Evolutionary conservation across 2,888 invertebrate genomes (phyloP).

Genomic region (Tipula lateralis): DNA sequence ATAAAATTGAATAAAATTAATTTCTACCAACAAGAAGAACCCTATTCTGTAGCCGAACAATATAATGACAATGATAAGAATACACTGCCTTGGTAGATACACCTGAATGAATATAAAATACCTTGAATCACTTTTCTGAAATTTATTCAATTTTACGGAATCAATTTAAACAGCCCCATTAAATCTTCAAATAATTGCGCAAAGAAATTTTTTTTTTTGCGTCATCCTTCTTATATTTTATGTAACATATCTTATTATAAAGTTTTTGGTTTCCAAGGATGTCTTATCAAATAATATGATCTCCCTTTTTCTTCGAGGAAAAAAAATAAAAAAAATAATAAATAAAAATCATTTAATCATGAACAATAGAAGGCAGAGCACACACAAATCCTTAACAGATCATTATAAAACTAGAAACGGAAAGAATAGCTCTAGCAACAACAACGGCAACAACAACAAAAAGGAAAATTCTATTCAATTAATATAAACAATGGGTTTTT

Average conservation of each 20-base stretch:
- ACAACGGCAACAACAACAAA: not conserved
- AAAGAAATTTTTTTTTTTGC: not conserved
- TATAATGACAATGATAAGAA: not conserved
- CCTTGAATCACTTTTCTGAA: not conserved
- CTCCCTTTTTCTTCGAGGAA: not conserved
- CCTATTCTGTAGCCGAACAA: not conserved
- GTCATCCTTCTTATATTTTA: not conserved
- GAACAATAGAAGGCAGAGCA: conserved; percentile 9
- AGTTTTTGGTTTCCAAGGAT: not conserved
- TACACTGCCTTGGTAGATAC: not conserved
- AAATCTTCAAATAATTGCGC: not conserved
- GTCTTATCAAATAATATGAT: conserved; percentile 19
- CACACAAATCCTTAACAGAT: conserved; percentile 13
- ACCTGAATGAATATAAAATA: not conserved
- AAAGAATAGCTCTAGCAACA: not conserved
- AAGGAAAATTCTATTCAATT: not conserved
- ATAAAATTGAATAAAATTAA: not conserved
- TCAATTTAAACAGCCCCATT: conserved; percentile 19
- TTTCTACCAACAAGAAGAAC: not conserved
- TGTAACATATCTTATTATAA: not conserved
- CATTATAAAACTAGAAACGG: not conserved
- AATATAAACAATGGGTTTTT: conserved; percentile 14
- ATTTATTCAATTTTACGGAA: not conserved
- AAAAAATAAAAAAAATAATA: not conserved
- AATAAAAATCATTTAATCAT: conserved; percentile 24